phyloP scores from a whole-genome alignment of 2,888 invertebrate species.

The Sarcophaga variegata region DNA sequence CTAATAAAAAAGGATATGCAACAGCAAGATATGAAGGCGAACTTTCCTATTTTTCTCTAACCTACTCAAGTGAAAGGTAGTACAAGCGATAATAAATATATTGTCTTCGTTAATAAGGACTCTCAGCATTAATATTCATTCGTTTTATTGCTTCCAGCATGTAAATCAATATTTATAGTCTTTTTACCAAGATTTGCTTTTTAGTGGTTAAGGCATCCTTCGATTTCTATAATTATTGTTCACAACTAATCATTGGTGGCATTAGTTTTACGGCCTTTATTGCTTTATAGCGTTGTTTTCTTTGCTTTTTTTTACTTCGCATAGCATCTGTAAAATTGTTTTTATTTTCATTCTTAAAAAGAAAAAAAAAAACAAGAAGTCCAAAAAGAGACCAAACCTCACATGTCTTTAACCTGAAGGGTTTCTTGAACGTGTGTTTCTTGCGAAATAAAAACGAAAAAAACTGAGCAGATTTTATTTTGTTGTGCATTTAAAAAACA shows the following conservation, averaged over 20 bases:
- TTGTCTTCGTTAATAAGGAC: no score
- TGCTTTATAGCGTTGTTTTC: not conserved
- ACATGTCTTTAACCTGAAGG: slow-evolving; percentile 65
- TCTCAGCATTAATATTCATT: no score
- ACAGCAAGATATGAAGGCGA: no score
- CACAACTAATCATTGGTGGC: slow-evolving; percentile 39
- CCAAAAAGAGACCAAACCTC: not conserved
- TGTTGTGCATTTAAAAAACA: slow-evolving; percentile 36
- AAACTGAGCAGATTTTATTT: slow-evolving; percentile 59
- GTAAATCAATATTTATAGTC: no score
- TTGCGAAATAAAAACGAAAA: not conserved
- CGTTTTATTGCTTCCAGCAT: no score
- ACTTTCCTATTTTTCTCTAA: no score
- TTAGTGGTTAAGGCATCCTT: slow-evolving; percentile 7
- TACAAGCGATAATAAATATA: no score
- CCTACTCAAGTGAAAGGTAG: no score
- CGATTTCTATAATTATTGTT: slow-evolving; percentile 17
- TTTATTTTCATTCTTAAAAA: not conserved
- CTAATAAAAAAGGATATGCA: no score
- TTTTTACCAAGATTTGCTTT: no score
- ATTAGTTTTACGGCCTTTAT: slow-evolving; percentile 15
- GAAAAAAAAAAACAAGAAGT: not conserved
- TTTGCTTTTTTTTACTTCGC: not conserved
- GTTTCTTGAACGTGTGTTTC: slow-evolving; percentile 41
- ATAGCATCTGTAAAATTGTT: slow-evolving; percentile 59